Conservation (phyloP, 1,140 invertebrate genomes). For the Hyles vespertilio region DNA sequence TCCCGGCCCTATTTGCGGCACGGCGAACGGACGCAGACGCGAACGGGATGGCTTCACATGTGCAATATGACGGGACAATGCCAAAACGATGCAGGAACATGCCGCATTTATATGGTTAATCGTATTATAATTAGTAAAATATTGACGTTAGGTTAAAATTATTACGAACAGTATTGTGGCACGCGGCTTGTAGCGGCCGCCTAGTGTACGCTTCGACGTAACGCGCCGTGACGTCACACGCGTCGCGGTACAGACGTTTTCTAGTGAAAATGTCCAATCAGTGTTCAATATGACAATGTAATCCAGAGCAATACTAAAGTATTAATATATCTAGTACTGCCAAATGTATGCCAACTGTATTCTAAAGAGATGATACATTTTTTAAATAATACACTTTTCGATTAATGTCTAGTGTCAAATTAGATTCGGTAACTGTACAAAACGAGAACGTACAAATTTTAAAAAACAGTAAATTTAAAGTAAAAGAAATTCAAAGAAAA, state of each 20-base stretch:
- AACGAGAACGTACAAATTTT: constrained; percentile 73
- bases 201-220: constrained; percentile 53
- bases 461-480: constrained; percentile 59
- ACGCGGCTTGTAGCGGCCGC: constrained; percentile 39
- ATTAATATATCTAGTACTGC: constrained; percentile 74
- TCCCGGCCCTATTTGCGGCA: constrained; percentile 19
- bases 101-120: constrained; percentile 59
- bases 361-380: constrained; percentile 61
- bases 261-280: constrained; percentile 47
- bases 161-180: constrained; percentile 69
- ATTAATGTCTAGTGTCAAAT: constrained; percentile 73
- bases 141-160: constrained; percentile 69
- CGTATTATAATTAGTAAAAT: constrained; percentile 73
- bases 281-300: constrained; percentile 74
- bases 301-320: constrained; percentile 74
- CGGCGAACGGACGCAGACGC: constrained; percentile 27
- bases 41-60: constrained; percentile 30
- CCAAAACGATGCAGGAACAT: constrained; percentile 55
- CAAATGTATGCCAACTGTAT: constrained; percentile 73
- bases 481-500: constrained; percentile 54
- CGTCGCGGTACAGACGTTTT: constrained; percentile 32
- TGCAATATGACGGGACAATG: constrained; percentile 69
- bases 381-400: constrained; percentile 60
- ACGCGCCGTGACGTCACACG: constrained; percentile 35
- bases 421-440: constrained; percentile 75